Percentiles rank a stretch among this genome's conserved stretches.
Conservation (phyloP, 2,888 invertebrate genomes). For the Himalopsyche kuldschensis region DNA sequence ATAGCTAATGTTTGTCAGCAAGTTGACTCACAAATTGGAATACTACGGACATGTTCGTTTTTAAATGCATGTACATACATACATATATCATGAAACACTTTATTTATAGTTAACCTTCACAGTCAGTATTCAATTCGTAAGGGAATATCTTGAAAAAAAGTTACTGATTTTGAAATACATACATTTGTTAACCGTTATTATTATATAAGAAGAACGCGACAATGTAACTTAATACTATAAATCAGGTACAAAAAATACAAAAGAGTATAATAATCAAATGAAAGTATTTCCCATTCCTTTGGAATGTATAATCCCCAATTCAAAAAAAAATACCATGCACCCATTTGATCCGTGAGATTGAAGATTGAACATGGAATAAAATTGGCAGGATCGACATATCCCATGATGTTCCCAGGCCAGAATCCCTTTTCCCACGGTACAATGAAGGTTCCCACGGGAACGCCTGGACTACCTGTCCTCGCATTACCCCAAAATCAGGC, state of each 20-base stretch:
- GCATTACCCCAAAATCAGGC: background rate
- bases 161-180: too few relatives aligned
- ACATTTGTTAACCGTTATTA: too few relatives aligned
- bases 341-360: background rate
- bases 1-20: too few relatives aligned
- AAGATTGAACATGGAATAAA: background rate
- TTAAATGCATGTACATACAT: too few relatives aligned
- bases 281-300: background rate
- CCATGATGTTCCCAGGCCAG: background rate
- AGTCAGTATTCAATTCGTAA: too few relatives aligned
- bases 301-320: background rate
- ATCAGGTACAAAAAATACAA: background rate
- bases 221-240: background rate
- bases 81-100: too few relatives aligned
- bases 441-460: background rate
- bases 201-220: background rate
- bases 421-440: background rate
- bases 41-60: too few relatives aligned
- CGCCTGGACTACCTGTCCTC: background rate
- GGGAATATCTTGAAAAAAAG: too few relatives aligned
- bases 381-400: background rate
- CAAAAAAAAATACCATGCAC: background rate
- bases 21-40: too few relatives aligned
- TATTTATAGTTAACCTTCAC: too few relatives aligned
- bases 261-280: background rate